phyloP scores from a whole-genome alignment of 1,140 invertebrate genomes.

The Trichogramma pretiosum region DNA sequence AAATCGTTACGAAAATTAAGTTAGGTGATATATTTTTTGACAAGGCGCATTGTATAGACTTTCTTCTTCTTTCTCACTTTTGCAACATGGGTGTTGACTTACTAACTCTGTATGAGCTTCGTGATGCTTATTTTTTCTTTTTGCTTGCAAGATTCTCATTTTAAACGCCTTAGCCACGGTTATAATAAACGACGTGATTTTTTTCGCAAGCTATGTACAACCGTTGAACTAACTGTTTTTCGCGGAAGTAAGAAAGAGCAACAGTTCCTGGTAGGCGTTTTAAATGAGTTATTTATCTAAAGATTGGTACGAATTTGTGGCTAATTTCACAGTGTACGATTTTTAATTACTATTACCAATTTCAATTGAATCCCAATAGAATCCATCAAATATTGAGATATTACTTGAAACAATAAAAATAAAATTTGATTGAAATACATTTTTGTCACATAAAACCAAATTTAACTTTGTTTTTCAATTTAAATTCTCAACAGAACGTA shows the following conservation, averaged over 20 bases:
- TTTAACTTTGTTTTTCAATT: no score
- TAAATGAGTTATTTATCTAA: conserved; percentile 6
- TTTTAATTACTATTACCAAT: no score
- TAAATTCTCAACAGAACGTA: no score
- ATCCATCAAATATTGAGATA: no score
- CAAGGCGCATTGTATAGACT: not conserved
- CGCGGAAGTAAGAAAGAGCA: conserved; percentile 6
- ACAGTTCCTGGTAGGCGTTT: conserved; percentile 6
- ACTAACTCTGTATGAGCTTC: conserved; percentile 3
- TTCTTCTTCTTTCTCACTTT: not conserved
- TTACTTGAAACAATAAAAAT: no score
- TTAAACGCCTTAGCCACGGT: conserved; percentile 15
- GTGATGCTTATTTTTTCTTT: not conserved
- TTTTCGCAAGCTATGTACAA: conserved; percentile 1
- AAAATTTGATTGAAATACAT: no score
- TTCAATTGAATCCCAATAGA: no score
- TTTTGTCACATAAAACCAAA: no score
- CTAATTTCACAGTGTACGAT: no score
- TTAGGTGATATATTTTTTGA: no score
- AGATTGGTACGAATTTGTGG: conserved; percentile 9
- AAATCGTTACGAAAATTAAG: no score
- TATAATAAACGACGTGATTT: conserved; percentile 12
- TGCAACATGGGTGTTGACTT: conserved; percentile 16
- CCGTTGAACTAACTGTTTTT: conserved; percentile 19
- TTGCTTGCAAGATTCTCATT: conserved; percentile 13